Percentiles rank a stretch among this genome's conserved stretches.
Evolutionary conservation across 2,797 vertebrate genomes (phyloP).

Genomic region (Podargus strigoides): DNA sequence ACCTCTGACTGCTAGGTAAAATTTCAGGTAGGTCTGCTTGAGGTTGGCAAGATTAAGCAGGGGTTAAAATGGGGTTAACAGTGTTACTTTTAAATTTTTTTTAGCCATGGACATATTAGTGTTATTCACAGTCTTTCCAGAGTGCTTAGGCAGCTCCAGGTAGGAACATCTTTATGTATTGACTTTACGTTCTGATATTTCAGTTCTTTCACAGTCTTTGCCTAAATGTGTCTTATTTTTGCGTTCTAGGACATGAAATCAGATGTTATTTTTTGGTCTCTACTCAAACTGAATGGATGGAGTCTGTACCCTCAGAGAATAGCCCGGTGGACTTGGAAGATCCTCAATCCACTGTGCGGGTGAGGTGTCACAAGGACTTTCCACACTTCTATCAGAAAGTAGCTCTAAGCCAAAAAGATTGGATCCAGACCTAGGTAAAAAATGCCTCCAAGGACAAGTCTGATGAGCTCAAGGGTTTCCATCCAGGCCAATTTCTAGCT

Average conservation of each 20-base stretch:
- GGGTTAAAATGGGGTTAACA: background rate
- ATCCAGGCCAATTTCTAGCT: background rate
- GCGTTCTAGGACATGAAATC: background rate
- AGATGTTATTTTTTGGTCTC: background rate
- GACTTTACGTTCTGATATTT: background rate
- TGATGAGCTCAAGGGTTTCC: background rate
- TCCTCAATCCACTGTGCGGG: background rate
- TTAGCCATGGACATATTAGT: background rate
- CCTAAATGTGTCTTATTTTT: background rate
- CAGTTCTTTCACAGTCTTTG: background rate
- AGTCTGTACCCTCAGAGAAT: background rate
- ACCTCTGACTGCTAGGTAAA: conserved; percentile 6
- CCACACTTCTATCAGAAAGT: background rate
- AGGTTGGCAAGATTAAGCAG: background rate
- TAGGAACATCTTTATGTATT: background rate
- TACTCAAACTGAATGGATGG: background rate
- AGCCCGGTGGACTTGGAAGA: background rate
- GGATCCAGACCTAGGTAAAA: conserved; percentile 7
- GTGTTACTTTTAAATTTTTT: background rate
- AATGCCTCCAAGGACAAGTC: background rate
- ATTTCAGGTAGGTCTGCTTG: conserved; percentile 35
- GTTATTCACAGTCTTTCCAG: background rate
- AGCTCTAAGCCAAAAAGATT: background rate
- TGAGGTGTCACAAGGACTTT: background rate
- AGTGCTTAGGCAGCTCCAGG: background rate